A percentile compares a stretch with the other conserved stretches of the same genome.
Conservation (phyloP, 2,797 vertebrate genomes). For the Chelonia mydas region DNA sequence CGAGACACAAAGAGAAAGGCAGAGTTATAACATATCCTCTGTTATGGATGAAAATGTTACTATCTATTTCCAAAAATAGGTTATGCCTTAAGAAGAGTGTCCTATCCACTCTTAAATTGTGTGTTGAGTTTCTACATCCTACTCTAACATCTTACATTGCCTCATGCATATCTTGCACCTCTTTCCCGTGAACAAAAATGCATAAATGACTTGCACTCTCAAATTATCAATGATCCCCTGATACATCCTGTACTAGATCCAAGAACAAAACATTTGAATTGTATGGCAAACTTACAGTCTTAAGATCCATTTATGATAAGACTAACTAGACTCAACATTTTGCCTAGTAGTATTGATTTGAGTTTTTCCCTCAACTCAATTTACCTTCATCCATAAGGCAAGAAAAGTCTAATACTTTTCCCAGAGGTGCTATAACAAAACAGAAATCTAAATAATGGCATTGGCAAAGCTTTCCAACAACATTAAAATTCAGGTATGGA, state of each 20-base stretch:
- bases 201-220: background rate
- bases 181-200: background rate
- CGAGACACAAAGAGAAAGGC: slow-evolving; percentile 18
- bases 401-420: background rate
- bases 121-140: background rate
- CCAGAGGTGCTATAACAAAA: background rate
- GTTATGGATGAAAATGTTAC: background rate
- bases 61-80: background rate
- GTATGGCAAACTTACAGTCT: background rate
- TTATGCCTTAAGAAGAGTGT: background rate
- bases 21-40: background rate
- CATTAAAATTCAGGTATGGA: background rate
- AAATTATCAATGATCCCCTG: background rate
- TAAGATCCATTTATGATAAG: background rate
- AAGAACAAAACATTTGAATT: background rate
- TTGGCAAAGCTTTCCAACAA: background rate
- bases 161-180: background rate
- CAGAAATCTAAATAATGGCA: background rate
- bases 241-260: fast-evolving
- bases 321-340: background rate
- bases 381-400: background rate
- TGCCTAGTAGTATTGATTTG: background rate
- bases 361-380: background rate
- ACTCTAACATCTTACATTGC: background rate
- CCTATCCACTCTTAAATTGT: background rate